phyloP scores from a whole-genome alignment of 2,113 vertebrate species.

The Antigone vipio region DNA sequence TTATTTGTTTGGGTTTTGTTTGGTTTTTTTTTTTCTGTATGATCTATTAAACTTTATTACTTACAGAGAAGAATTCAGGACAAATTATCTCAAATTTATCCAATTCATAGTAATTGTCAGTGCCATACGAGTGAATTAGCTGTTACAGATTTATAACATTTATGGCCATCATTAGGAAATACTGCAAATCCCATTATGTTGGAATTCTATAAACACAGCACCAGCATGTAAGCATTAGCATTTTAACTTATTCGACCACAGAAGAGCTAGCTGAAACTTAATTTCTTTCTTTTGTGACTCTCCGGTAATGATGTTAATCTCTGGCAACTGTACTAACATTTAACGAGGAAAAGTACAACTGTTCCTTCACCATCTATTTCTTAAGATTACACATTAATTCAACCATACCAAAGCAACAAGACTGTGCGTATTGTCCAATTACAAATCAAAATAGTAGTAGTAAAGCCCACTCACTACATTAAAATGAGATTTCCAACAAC shows the following conservation, averaged over 20 bases:
- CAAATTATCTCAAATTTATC: background rate
- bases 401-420: background rate
- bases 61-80: background rate
- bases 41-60: background rate
- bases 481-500: constrained; percentile 13
- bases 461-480: background rate
- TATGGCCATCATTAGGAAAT: background rate
- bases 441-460: background rate
- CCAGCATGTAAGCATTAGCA: background rate
- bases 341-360: background rate
- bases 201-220: background rate
- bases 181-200: background rate
- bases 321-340: background rate
- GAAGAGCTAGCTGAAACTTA: background rate
- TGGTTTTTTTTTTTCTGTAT: background rate
- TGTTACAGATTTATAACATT: background rate
- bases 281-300: background rate
- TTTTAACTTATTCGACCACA: background rate
- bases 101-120: background rate
- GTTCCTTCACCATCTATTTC: background rate
- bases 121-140: background rate
- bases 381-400: background rate
- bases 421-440: background rate
- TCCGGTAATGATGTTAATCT: background rate
- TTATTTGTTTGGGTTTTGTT: background rate